Conservation (phyloP, 2,888 invertebrate genomes). For the Diadromus collaris region DNA sequence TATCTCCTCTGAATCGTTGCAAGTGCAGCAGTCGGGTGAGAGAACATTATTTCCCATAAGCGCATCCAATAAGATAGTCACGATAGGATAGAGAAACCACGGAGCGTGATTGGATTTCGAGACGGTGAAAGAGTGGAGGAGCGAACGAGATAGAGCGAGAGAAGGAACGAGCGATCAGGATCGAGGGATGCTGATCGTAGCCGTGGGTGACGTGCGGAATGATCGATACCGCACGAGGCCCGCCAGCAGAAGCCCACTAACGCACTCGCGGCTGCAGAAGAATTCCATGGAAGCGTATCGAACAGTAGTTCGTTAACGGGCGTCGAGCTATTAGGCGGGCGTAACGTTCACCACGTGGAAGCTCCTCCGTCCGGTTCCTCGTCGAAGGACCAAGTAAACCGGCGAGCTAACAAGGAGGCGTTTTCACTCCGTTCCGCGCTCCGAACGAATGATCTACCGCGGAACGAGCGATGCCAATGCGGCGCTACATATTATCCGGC, state of each 20-base stretch:
- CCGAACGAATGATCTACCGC: conserved; percentile 78
- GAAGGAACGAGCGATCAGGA: conserved; percentile 26
- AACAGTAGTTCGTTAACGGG: conserved; percentile 78
- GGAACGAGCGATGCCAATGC: conserved; percentile 65
- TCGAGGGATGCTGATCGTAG: conserved; percentile 34
- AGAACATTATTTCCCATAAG: conserved; percentile 62
- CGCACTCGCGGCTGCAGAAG: conserved; percentile 3
- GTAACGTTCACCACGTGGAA: conserved; percentile 72
- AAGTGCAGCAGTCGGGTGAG: conserved; percentile 44
- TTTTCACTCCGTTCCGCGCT: conserved; percentile 65
- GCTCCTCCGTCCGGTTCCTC: conserved; percentile 72
- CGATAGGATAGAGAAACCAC: conserved; percentile 41
- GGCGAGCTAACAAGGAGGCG: conserved; percentile 79
- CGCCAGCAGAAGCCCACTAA: conserved; percentile 17
- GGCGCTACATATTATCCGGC: conserved; percentile 52
- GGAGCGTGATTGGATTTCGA: conserved; percentile 56
- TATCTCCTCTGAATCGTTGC: conserved; percentile 26
- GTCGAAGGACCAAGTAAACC: conserved; percentile 76
- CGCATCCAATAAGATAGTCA: conserved; percentile 53
- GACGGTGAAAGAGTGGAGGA: conserved; percentile 14
- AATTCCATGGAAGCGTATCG: conserved; percentile 31
- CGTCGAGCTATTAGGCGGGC: conserved; percentile 78
- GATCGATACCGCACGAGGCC: conserved; percentile 46
- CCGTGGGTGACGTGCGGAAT: conserved; percentile 57
- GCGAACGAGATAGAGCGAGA: conserved; percentile 5